Base-by-base conservation (phyloP, 1,140 invertebrate genomes). In the Oncopodura yosiiana region DNA sequence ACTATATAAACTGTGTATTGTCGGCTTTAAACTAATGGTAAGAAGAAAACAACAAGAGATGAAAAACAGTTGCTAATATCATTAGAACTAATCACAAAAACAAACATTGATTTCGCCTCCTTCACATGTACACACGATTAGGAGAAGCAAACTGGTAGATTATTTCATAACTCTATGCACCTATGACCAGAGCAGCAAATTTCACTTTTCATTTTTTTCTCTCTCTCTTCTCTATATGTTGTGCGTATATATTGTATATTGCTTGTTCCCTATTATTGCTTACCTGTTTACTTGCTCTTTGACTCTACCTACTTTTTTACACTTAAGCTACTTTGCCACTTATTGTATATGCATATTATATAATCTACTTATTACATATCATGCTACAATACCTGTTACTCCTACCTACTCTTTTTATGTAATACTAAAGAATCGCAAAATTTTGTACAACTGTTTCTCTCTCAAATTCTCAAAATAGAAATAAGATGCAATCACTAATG, bases 121-220 rank as follows among this genome's bases (percentile, higher is more conserved):
- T 39, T 3, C 16, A 2, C 16, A 3, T 14, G 16, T 39, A 19
- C 21, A 6, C 16, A 2, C 6, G 9, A 19, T 39, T n/a, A 14
- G 37, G 2, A 14, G 14, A 19, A 19, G 9, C 42, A 27, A 23
- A 27, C 41, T 36, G 50, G 34, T 23, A 39, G 52, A 32, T 46
- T 46, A 53, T 53, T 53, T n/a, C n/a, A n/a, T n/a, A n/a, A n/a
- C n/a, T n/a, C n/a, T n/a, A n/a, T n/a, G n/a, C n/a, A n/a, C n/a
- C n/a, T n/a, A n/a, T n/a, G n/a, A n/a, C n/a, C n/a, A n/a, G n/a
- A n/a, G n/a, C n/a, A n/a, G 32, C 39, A 53, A 46, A 53, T 53
- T 53, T 53, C 52, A 53, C 52, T 53, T 51, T 53, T 53, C 52
- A 53, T 46, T 46, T 53, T 30, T 43, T 30, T 44, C 52, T 34